A percentile compares a stretch with the other conserved stretches of the same genome.
phyloP scores from a whole-genome alignment of 2,113 vertebrate species.

The Hippocampus zosterae region DNA sequence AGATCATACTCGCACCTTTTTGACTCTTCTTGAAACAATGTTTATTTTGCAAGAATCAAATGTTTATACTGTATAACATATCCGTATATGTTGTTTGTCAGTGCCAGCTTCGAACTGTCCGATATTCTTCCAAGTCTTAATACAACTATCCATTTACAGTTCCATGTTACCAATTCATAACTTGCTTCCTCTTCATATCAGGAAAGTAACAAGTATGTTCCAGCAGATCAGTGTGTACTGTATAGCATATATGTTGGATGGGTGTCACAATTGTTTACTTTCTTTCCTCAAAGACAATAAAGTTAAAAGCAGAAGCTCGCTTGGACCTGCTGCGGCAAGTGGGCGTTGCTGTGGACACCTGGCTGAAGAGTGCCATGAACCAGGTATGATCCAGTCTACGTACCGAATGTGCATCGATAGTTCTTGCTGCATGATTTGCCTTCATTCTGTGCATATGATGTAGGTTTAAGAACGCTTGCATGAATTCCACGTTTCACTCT shows the following conservation, averaged over 20 bases:
- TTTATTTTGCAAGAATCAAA: not conserved
- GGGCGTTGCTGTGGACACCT: conserved; percentile 94
- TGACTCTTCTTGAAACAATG: not conserved
- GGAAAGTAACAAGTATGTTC: not conserved
- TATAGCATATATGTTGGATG: not conserved
- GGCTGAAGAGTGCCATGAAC: conserved; percentile 97
- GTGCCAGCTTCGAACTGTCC: not conserved
- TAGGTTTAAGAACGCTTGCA: not conserved
- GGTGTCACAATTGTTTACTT: not conserved
- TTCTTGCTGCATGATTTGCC: conserved; percentile 16
- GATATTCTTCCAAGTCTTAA: not conserved
- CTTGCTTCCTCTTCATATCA: not conserved
- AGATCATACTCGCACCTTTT: not conserved
- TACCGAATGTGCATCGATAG: not conserved
- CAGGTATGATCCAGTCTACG: conserved; percentile 61
- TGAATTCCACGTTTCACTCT: conserved; percentile 21
- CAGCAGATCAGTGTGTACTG: not conserved
- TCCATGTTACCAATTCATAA: not conserved
- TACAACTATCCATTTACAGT: not conserved
- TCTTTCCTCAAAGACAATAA: conserved; percentile 77
- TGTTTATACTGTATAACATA: not conserved
- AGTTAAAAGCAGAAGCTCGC: conserved; percentile 93
- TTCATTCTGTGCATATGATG: not conserved
- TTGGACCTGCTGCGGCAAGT: conserved; percentile 92
- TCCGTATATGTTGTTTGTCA: not conserved